phyloP scores from a whole-genome alignment of 2,797 vertebrate genomes.

The Myioborus miniatus region DNA sequence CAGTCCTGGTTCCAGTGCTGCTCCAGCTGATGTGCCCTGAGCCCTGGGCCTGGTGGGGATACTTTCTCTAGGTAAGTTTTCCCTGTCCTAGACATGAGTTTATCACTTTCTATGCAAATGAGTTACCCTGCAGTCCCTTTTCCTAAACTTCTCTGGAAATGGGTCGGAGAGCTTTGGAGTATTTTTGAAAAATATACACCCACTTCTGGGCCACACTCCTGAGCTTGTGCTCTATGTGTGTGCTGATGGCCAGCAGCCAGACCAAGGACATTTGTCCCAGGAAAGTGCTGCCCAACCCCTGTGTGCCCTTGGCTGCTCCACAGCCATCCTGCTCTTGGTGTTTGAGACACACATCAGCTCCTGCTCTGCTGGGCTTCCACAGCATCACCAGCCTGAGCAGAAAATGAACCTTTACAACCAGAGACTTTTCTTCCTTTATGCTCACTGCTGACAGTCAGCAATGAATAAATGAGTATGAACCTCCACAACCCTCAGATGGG shows the following conservation, averaged over 20 bases:
- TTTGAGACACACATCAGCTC: background rate
- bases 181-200: background rate
- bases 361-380: background rate
- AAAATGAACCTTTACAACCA: background rate
- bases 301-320: background rate
- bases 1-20: background rate
- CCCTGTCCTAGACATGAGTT: background rate
- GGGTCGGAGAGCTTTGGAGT: background rate
- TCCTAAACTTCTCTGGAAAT: background rate
- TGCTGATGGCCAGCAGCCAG: background rate
- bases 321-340: rapidly evolving
- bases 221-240: background rate
- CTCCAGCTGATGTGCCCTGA: background rate
- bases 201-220: background rate
- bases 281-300: background rate
- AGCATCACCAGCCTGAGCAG: background rate
- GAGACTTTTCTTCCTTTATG: background rate
- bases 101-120: background rate
- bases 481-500: background rate
- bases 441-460: background rate
- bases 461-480: background rate
- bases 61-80: background rate
- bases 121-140: background rate
- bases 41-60: background rate
- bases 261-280: background rate